Percentiles rank a stretch among this genome's conserved stretches.
These are phyloP conservation scores for Microcebus griseorufus DNA, from an alignment of 2,113 vertebrate species.

Conservation along the genomic window DNA sequence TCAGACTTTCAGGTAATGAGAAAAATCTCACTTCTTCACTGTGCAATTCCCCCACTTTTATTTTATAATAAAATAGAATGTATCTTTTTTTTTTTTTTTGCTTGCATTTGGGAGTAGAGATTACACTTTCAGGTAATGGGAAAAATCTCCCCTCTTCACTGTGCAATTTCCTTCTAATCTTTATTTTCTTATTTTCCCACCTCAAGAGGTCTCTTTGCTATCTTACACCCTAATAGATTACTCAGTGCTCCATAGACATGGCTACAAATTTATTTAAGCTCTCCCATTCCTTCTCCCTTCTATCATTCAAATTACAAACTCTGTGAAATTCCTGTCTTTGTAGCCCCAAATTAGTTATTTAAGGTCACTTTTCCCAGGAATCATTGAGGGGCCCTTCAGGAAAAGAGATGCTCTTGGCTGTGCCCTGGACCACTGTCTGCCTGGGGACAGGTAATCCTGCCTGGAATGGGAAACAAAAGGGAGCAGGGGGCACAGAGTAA, in stretches of 20 bases:
- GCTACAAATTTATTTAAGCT: neutral
- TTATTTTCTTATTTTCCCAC: constrained; percentile 11
- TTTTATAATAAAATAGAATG: constrained; percentile 28
- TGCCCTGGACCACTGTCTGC: neutral
- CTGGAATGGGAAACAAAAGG: neutral
- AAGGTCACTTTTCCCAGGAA: neutral
- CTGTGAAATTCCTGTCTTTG: neutral
- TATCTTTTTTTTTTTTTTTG: neutral
- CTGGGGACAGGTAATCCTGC: neutral
- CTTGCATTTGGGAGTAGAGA: neutral
- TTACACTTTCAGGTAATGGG: neutral
- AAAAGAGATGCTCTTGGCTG: neutral
- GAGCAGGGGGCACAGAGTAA: neutral
- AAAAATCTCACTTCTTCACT: neutral
- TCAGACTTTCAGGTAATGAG: neutral
- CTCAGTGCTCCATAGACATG: neutral
- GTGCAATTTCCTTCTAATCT: neutral
- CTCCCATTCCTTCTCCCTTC: neutral
- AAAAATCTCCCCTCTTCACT: neutral
- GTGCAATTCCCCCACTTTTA: neutral
- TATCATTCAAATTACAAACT: neutral
- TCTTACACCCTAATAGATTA: neutral
- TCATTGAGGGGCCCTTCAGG: neutral
- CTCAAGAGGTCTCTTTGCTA: neutral
- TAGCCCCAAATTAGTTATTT: neutral